Percentiles rank a stretch among this genome's conserved stretches.
phyloP scores from a whole-genome alignment of 1,140 invertebrate species.

The Glossosoma conforme region DNA sequence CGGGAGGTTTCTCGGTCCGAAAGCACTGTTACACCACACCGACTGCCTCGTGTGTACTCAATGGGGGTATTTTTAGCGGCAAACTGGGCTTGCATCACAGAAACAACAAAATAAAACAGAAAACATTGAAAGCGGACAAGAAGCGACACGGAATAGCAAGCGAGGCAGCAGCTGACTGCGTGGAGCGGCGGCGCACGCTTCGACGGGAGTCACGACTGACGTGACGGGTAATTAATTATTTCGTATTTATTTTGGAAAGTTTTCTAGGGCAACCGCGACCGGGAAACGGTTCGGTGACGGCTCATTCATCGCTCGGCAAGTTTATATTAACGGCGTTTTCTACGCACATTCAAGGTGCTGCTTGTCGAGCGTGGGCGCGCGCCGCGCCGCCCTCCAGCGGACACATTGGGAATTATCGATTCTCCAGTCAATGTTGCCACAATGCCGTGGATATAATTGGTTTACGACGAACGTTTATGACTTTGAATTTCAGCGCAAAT shows the following conservation, averaged over 20 bases:
- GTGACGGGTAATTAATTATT: neutral
- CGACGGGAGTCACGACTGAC: constrained; percentile 30
- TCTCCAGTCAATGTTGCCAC: constrained; percentile 39
- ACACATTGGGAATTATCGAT: constrained; percentile 51
- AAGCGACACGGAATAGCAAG: constrained; percentile 53
- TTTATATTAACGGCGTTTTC: constrained; percentile 5
- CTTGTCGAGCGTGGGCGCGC: constrained; percentile 46
- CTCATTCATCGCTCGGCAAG: too few species aligned
- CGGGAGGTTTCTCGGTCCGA: constrained; percentile 21
- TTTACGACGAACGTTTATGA: constrained; percentile 20
- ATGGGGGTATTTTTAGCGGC: constrained; percentile 25
- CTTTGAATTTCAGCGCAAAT: constrained; percentile 20
- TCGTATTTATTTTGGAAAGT: neutral
- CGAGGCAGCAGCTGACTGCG: constrained; percentile 52
- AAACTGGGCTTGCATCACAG: constrained; percentile 47
- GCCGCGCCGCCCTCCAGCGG: constrained; percentile 48
- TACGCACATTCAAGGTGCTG: constrained; percentile 42
- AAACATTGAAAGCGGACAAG: constrained; percentile 55
- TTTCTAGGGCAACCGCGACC: neutral
- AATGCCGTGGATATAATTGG: constrained; percentile 29
- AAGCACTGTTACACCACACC: constrained; percentile 36
- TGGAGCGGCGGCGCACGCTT: constrained; percentile 39
- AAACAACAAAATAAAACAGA: constrained; percentile 54
- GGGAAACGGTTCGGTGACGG: too few species aligned
- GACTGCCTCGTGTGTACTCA: constrained; percentile 30